Conservation (phyloP, 2,888 invertebrate genomes). For the Terebella lapidaria region DNA sequence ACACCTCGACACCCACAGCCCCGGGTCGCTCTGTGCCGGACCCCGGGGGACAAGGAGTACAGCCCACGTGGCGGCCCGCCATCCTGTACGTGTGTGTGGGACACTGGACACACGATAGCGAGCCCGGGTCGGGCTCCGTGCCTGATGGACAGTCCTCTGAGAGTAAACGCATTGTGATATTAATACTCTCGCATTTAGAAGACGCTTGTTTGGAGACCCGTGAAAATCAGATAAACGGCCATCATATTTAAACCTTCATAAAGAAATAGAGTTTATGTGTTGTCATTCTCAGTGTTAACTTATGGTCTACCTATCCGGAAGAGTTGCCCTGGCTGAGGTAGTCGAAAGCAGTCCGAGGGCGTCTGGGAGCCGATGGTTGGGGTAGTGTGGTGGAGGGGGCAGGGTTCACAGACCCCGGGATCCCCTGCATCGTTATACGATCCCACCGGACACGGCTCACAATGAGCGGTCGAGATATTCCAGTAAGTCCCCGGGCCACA, state of each 20-base stretch:
- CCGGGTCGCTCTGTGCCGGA: background rate
- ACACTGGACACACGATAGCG: background rate
- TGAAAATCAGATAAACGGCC: too few relatives aligned
- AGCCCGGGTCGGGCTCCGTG: background rate
- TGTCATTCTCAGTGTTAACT: too few relatives aligned
- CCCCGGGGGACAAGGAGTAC: background rate
- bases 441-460: background rate
- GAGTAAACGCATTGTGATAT: background rate
- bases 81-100: background rate
- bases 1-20: too few relatives aligned
- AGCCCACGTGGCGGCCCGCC: background rate
- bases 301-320: too few relatives aligned
- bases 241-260: too few relatives aligned
- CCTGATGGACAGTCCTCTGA: background rate
- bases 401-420: background rate
- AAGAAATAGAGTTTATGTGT: too few relatives aligned
- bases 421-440: background rate
- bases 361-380: background rate
- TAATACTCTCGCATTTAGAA: too few relatives aligned
- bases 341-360: too few relatives aligned
- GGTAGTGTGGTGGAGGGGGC: background rate
- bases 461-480: background rate
- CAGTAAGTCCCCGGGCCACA: background rate
- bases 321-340: too few relatives aligned
- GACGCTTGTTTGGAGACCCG: too few relatives aligned